These are phyloP conservation scores for Cryptotis parvus DNA, from an alignment of 2,113 vertebrate genomes.

Conservation along the genomic window DNA sequence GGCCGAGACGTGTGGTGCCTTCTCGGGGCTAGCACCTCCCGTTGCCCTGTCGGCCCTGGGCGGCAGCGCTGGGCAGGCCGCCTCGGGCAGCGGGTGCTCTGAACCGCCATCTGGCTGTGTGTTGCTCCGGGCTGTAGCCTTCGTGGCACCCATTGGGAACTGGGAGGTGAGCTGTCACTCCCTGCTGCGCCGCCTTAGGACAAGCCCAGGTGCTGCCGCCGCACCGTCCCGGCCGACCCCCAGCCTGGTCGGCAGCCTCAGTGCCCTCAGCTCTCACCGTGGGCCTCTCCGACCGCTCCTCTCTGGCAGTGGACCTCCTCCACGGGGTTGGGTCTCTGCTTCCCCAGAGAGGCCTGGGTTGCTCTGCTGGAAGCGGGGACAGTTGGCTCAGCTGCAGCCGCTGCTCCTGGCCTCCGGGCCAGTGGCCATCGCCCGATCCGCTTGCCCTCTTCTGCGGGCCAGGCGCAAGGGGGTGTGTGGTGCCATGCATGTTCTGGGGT, in stretches of 20 bases:
- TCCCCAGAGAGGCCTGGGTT: background rate
- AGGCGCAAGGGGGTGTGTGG: background rate
- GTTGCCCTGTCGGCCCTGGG: background rate
- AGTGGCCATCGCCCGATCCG: rapidly evolving
- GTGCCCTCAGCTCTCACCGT: background rate
- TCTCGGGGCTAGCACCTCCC: background rate
- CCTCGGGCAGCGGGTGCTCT: background rate
- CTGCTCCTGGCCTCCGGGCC: too few relatives aligned
- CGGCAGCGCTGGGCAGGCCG: background rate
- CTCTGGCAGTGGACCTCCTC: background rate
- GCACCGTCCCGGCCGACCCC: background rate
- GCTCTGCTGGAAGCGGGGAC: rapidly evolving
- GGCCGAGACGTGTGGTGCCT: background rate
- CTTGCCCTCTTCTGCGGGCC: background rate
- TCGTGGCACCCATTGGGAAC: too few relatives aligned
- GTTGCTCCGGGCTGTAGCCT: background rate
- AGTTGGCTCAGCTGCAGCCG: rapidly evolving
- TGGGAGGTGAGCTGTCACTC: too few relatives aligned
- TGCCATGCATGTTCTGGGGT: background rate
- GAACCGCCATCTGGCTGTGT: background rate
- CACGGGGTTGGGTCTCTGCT: background rate
- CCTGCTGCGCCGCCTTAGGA: background rate
- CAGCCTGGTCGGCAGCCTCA: rapidly evolving
- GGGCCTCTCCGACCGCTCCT: background rate
- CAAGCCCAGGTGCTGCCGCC: rapidly evolving